Conservation (phyloP, 1,140 invertebrate genomes). For the Delia radicum region DNA sequence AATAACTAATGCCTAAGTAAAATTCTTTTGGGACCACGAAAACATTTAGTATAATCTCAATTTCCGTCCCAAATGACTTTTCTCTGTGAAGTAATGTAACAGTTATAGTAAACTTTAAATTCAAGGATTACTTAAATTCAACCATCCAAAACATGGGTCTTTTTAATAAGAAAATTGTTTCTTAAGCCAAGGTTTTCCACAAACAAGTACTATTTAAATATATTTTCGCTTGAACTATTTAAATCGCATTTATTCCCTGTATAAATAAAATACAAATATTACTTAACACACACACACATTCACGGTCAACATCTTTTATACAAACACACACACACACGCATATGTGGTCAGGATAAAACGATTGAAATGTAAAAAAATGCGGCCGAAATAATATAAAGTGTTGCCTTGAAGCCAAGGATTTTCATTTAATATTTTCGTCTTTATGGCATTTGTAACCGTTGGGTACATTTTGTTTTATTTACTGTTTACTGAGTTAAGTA, state of each 20-base stretch:
- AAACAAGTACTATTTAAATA: too few relatives aligned
- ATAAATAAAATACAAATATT: too few relatives aligned
- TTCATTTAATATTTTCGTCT: background rate
- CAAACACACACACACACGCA: background rate
- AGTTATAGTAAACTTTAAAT: too few relatives aligned
- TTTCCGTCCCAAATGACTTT: too few relatives aligned
- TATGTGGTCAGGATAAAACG: background rate
- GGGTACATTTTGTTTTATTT: conserved; percentile 1
- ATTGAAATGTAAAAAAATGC: background rate
- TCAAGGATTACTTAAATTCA: too few relatives aligned
- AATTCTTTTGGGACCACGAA: too few relatives aligned
- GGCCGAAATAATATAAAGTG: background rate
- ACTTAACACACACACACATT: background rate
- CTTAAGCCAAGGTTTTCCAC: too few relatives aligned
- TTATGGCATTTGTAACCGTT: background rate
- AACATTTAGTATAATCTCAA: too few relatives aligned
- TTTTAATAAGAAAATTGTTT: too few relatives aligned
- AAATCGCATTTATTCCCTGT: background rate
- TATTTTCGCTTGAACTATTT: background rate
- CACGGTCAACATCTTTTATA: background rate
- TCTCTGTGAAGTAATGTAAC: too few relatives aligned
- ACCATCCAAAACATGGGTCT: too few relatives aligned
- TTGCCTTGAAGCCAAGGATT: background rate
- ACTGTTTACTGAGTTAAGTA: background rate
- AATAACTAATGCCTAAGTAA: too few relatives aligned